Base-by-base conservation (phyloP, 2,888 invertebrate genomes). In the Lucinisca nassula region DNA sequence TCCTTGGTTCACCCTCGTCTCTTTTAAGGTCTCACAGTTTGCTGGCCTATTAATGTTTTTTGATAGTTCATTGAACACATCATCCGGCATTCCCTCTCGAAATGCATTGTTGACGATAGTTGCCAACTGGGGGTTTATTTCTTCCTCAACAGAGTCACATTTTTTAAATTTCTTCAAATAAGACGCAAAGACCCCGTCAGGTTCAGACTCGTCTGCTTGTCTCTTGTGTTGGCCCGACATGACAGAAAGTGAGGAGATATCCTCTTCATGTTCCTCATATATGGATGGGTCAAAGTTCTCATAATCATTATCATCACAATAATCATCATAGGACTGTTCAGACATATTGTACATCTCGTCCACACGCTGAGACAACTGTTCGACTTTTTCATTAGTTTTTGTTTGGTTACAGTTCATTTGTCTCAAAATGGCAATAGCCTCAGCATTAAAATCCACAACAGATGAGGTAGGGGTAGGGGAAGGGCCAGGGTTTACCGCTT, bases 101-200 rank as follows among this genome's bases (percentile, higher is more conserved):
- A 73, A 73, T 73, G 73, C 40, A n/a, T n/a, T 37, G 21, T 73
- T 73, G 2, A 73, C 24, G 21, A 73, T 40, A 10, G 3, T 21
- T 10, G 73, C 73, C 37, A 73, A 38, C 37, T 4, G 38, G 24
- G 12, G 24, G 24, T 4, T 21, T 8, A 73, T 21, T 14, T 73
- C 73, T 27, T 17, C 12, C 3, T 73, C 73, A 37, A 37, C 38
- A 21, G 73, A 73, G n/a, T 73, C 73, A 12, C 1, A 8, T 24
- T 37, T 73, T n/a, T 73, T 73, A 37, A 73, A 73, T 37, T 73
- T 73, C 21, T 73, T n/a, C n/a, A n/a, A n/a, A n/a, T n/a, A 55
- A 4, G 17, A n/a, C 21, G 55, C 55, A 55, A 14, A 55, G 55
- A n/a, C 55, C 4, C 55, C 17, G 21, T 55, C n/a, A 4, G 21